Base-by-base conservation (phyloP, 1,140 invertebrate genomes). In the Cherax destructor region DNA sequence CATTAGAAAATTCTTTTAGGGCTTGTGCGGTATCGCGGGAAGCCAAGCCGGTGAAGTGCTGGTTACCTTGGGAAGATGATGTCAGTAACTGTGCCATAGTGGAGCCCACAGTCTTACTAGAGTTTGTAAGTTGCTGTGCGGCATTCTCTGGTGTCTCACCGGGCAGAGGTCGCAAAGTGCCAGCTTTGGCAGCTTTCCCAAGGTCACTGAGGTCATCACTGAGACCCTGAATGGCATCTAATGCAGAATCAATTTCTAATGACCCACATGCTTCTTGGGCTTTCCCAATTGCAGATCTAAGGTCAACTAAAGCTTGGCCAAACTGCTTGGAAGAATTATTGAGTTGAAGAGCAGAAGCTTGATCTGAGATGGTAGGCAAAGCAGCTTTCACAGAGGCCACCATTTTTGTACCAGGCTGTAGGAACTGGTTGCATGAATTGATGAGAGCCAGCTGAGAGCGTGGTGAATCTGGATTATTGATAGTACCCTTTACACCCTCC, bases 211-310 rank as follows among this genome's bases (percentile, higher is more conserved):
- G 94, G 93, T 99, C 98, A 72, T 96, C 96, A 94, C 97, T 97
- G 50, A 99, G 95, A 78, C 96, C 96, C 5, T 96, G 95, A 52
- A 99, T 97, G 30, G 98, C 94, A 83, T 98, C 97, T 30, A 97
- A 95, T 0, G 98, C 98, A 0, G 97, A 97, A 93, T 98, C 97
- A 77, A 97, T 94, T 94, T 98, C 98, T 91, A 98, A 95, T n/a
- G 97, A 97, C 92, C 97, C 97, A 94, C 98, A 98, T 1, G 97
- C 97, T 94, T 98, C 97, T 93, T 97, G 96, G 0, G 98, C 97
- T 50, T 98, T 96, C 81, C 96, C 96, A 0, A 98, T 96, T 10
- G 98, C 97, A 47, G 97, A 96, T 93, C 97, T 95, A 4, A 99
- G 95, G 92, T 98, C 98, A 1, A 96, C 96, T 11, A 98, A 95